Conservation (phyloP, 2,113 vertebrate genomes). For the Empidonax alnorum region DNA sequence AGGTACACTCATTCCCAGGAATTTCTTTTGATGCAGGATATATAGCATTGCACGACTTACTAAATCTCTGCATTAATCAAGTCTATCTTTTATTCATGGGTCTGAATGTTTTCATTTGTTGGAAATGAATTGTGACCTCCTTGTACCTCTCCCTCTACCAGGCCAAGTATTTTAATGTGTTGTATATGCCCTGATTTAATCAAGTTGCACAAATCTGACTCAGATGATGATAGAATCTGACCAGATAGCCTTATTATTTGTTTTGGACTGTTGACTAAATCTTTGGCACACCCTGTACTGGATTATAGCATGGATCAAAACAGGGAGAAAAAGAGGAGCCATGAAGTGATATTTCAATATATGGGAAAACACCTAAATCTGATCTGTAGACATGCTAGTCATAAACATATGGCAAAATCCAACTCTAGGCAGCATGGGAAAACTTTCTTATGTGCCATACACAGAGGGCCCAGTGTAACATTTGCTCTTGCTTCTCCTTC, state of each 20-base stretch:
- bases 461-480: neutral
- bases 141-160: neutral
- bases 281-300: neutral
- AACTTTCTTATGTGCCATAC: neutral
- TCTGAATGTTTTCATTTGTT: neutral
- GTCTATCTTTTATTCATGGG: constrained; percentile 27
- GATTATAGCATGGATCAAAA: neutral
- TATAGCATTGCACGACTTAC: neutral
- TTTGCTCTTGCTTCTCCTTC: constrained; percentile 4
- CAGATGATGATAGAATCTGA: constrained; percentile 29
- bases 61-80: neutral
- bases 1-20: neutral
- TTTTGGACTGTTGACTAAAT: neutral
- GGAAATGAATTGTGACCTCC: neutral
- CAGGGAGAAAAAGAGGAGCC: neutral
- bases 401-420: constrained; percentile 16
- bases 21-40: neutral
- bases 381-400: neutral
- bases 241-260: constrained; percentile 23
- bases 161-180: neutral
- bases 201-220: constrained; percentile 9
- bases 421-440: constrained; percentile 22
- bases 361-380: constrained; percentile 8
- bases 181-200: neutral
- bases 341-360: neutral